Percentiles rank a stretch among this genome's conserved stretches.
Evolutionary conservation across 92 coral and sea anemone species (phyloP).

Genomic region (Zoanthus sansibaricus): DNA sequence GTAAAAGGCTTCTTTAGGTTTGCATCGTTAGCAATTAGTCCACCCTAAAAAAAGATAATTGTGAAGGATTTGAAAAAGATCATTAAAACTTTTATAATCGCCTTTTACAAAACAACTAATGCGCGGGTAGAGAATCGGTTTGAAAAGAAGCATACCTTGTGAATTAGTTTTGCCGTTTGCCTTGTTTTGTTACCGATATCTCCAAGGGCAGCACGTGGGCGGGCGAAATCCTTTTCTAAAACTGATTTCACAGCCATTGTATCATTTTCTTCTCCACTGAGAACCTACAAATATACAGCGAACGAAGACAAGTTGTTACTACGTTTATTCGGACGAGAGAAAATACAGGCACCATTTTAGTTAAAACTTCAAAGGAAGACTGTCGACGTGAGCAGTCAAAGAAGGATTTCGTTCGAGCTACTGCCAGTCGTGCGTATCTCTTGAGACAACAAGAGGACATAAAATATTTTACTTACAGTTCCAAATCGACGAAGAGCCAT

Average conservation of each 20-base stretch:
- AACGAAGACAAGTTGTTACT: neutral
- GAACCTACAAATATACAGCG: slow-evolving; percentile 55
- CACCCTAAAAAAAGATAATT: slow-evolving; percentile 2
- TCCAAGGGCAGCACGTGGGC: slow-evolving; percentile 92
- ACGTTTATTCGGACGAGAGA: neutral
- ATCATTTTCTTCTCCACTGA: slow-evolving; percentile 74
- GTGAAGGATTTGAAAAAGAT: too few species aligned
- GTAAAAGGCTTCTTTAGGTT: slow-evolving; percentile 66
- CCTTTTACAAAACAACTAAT: neutral
- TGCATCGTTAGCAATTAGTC: neutral
- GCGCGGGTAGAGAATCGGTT: neutral
- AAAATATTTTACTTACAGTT: slow-evolving; percentile 68
- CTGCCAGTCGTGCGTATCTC: neutral
- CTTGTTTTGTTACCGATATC: slow-evolving; percentile 79
- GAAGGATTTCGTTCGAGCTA: too few species aligned
- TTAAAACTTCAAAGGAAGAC: too few species aligned
- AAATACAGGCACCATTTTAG: neutral
- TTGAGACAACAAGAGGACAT: neutral
- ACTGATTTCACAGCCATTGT: slow-evolving; percentile 59
- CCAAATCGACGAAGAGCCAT: slow-evolving; percentile 95
- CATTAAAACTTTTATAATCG: neutral
- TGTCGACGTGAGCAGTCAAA: too few species aligned
- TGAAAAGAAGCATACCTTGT: neutral
- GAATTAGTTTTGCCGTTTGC: slow-evolving; percentile 50
- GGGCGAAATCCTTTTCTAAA: slow-evolving; percentile 46